Evolutionary conservation across 53 echinoderm and acorn worm species (phyloP), one percentile per base, ranked within the genome.

Genomic region (Stichopus horrens): DNA sequence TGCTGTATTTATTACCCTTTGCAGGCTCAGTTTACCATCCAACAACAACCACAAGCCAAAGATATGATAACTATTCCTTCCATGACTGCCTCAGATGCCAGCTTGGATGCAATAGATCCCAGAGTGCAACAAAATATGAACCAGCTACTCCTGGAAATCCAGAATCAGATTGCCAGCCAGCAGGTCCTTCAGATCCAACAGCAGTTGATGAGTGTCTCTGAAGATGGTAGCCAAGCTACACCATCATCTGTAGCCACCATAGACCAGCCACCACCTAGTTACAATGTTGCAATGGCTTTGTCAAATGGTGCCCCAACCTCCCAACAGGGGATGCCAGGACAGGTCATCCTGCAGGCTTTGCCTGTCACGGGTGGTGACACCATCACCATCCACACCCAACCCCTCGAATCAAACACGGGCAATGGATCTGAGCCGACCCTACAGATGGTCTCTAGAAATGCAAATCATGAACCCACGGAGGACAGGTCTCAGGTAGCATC

Each of bases 321-420:
- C 18, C 89, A 91, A 7, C 75, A 80, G 75, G 84, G 58, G 9
- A 9, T 85, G 20, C 93, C 89, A 5, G 84, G 93, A 58, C 96
- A 94, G 88, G 94, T 96, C 52, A 96, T 96, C 86, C 92, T 96
- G 59, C 94, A 96, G 88, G 91, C 94, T 19, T 66, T 94, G 8
- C 96, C 93, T 9, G 86, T 91, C 14, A 23, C 93, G 8, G 63
- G 85, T 9, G 85, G 85, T 5, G 67, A 85, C 23, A 85, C 85
- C 67, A 85, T 85, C 37, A 85, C 85, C 23, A 85, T 85, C 9
- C 85, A 85, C 52, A 85, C 85, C 9, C 37, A 65, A 52, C 85
- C 85, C 14, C 18, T 66, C 9, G 66, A 85, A 23, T 52, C 85
- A 0, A 52, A 58, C 63, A 21, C 67, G 7, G 85, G 51, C 5